These are phyloP conservation scores for Omphaloscelis lunosa DNA, from an alignment of 2,888 invertebrate genomes.

Conservation along the genomic window DNA sequence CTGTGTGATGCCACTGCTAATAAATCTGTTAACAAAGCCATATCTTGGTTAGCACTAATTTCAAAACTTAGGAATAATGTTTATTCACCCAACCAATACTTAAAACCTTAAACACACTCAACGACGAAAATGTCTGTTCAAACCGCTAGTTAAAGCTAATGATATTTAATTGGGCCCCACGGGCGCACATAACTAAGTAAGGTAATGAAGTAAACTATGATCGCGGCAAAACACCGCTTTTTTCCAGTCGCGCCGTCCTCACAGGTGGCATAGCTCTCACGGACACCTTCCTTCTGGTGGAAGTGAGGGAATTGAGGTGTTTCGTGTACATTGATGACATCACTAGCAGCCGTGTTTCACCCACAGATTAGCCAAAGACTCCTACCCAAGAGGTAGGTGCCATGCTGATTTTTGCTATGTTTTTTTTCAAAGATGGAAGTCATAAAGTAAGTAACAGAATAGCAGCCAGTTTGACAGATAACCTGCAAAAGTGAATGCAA, in stretches of 20 bases:
- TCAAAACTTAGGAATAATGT: background rate
- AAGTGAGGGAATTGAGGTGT: conserved; percentile 36
- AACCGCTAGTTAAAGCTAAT: conserved; percentile 74
- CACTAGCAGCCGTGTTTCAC: background rate
- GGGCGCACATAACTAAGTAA: conserved; percentile 78
- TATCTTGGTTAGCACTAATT: background rate
- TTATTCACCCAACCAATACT: conserved; percentile 35
- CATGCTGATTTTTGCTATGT: too few relatives aligned
- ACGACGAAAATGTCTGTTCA: conserved; percentile 47
- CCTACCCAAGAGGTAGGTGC: background rate
- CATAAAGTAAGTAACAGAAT: background rate
- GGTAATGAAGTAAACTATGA: conserved; percentile 86
- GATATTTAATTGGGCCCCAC: conserved; percentile 73
- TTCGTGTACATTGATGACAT: conserved; percentile 65
- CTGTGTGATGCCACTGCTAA: background rate
- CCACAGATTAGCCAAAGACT: background rate
- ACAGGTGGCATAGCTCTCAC: conserved; percentile 82
- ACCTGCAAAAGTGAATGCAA: background rate
- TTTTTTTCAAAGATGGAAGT: background rate
- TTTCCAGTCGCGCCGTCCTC: conserved; percentile 61
- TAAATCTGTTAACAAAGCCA: background rate
- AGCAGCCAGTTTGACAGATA: background rate
- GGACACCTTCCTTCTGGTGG: conserved; percentile 57
- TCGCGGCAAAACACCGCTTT: conserved; percentile 85
- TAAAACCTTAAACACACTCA: conserved; percentile 54